Evolutionary conservation across 2,113 vertebrate genomes (phyloP).

Genomic region (Picathartes gymnocephalus): DNA sequence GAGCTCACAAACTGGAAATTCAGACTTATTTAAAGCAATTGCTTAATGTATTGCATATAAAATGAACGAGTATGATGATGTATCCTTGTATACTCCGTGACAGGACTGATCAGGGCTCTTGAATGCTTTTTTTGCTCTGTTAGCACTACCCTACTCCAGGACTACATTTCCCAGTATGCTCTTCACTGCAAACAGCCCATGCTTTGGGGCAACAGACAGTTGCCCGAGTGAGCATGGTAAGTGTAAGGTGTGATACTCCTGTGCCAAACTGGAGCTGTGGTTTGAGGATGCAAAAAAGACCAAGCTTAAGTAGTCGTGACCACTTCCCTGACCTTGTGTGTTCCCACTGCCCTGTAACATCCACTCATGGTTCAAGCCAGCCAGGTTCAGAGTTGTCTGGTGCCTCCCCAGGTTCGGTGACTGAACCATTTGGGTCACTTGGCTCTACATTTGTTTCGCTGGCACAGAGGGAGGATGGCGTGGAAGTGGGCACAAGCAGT

Average conservation of each 20-base stretch:
- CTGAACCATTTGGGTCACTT: accelerated
- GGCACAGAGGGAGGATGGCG: not conserved
- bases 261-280: not conserved
- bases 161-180: not conserved
- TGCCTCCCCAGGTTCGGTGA: accelerated
- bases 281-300: not conserved
- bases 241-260: not conserved
- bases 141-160: not conserved
- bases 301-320: not conserved
- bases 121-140: not conserved
- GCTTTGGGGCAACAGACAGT: not conserved
- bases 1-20: not conserved
- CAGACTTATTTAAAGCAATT: not conserved
- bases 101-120: not conserved
- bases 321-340: not conserved
- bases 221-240: accelerated
- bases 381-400: not conserved
- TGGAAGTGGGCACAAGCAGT: not conserved
- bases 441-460: not conserved
- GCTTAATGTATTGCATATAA: not conserved
- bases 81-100: not conserved
- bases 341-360: accelerated
- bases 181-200: not conserved
- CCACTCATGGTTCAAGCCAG: not conserved
- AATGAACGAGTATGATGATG: not conserved